Base-by-base conservation (phyloP, 2,888 invertebrate species). In the Tipula lateralis region DNA sequence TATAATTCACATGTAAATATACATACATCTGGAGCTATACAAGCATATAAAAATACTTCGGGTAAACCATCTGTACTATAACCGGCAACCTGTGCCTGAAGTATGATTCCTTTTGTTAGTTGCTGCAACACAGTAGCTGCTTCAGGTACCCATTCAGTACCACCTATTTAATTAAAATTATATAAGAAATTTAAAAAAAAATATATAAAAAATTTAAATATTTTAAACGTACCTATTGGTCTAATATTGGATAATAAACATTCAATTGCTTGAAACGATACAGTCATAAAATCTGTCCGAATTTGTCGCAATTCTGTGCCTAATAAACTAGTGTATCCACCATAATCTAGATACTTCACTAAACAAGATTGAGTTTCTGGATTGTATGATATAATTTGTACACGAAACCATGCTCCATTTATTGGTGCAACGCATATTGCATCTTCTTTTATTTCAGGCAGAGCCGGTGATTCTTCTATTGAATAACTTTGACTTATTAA, bases 241-340 rank as follows among this genome's bases (percentile, higher is more conserved):
- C 93, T 93, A 87, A 98, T 93, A 91, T 97, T 95, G n/a, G 97
- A 97, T 88, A 99, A 91, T 89, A 95, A 93, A 89, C 98, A 97
- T 92, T 99, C 99, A 84, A 96, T 95, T 85, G 99, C 97, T 93
- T 99, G 99, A 93, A 99, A 99, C 84, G 99, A 99, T 89, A 99
- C 92, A 85, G 94, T 92, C 93, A 98, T 95, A 90, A 97, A 98
- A 91, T 99, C 98, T 84, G 94, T 94, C 87, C 97, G 93, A 87
- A 99, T 98, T 91, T 99, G 98, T 89, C 96, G 94, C 88, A 99
- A 93, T 87, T 93, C 92, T 85, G 93, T 92, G 87, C 95, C 94
- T 87, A 94, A 93, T 85, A 98, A 93, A 85, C 93, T 93, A 88
- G 94, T 93, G 90, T 96, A 99, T 84, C 99, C 99, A 84, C 99